Conservation (phyloP, 1,140 invertebrate species). For the Harlomillsia oculata region DNA sequence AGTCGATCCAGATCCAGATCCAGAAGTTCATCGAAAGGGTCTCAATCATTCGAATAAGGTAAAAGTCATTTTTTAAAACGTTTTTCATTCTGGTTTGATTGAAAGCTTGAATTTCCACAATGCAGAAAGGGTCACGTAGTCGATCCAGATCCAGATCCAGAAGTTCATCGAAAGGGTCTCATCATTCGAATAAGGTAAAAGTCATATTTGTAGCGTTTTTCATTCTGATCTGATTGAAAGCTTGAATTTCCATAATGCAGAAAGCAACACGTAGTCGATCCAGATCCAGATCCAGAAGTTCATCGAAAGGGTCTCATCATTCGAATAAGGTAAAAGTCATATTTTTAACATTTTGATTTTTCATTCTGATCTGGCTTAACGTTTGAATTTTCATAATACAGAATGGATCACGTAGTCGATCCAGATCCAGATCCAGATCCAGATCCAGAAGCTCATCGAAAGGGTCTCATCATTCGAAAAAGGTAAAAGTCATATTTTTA, state of each 20-base stretch:
- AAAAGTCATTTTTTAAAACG: slow-evolving; percentile 20
- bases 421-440: slow-evolving; percentile 16
- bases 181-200: slow-evolving; percentile 32
- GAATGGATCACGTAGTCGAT: slow-evolving; percentile 23
- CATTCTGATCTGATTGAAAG: background rate
- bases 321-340: slow-evolving; percentile 35
- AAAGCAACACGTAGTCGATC: slow-evolving; percentile 30
- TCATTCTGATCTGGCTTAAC: slow-evolving; percentile 37
- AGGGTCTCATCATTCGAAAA: background rate
- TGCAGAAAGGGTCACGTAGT: slow-evolving; percentile 29
- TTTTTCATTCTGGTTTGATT: slow-evolving; percentile 36
- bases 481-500: background rate
- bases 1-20: slow-evolving; percentile 36
- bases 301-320: background rate
- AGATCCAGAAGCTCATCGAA: slow-evolving; percentile 32
- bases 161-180: background rate
- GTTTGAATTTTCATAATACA: slow-evolving; percentile 34
- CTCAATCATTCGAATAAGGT: background rate
- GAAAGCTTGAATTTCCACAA: slow-evolving; percentile 34
- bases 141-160: slow-evolving; percentile 39
- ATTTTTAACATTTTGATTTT: slow-evolving; percentile 28
- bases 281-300: slow-evolving; percentile 24
- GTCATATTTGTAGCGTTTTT: slow-evolving; percentile 18
- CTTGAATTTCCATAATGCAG: background rate
- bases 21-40: background rate